Evolutionary conservation across 2,797 vertebrate genomes (phyloP).

Genomic region (Channa striata): DNA sequence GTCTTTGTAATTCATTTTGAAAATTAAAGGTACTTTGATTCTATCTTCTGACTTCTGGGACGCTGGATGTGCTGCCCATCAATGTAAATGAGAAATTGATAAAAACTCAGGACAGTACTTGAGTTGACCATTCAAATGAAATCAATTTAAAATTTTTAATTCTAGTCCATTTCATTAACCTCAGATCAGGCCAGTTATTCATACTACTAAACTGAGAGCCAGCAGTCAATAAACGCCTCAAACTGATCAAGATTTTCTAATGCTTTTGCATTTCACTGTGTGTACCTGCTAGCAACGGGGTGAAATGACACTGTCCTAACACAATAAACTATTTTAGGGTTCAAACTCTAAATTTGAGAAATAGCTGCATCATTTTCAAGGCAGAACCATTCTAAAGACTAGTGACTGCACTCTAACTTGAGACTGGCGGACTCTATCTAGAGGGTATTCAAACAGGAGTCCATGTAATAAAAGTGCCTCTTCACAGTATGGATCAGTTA

Average conservation of each 20-base stretch:
- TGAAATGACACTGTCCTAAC: conserved; percentile 5
- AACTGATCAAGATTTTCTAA: neutral
- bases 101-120: neutral
- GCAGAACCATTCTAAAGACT: neutral
- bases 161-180: neutral
- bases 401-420: neutral
- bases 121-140: neutral
- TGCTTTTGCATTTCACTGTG: neutral
- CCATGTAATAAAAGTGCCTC: neutral
- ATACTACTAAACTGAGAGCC: neutral
- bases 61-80: conserved; percentile 17
- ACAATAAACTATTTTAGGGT: neutral
- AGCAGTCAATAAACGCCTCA: neutral
- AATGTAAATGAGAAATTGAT: conserved; percentile 27
- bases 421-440: neutral
- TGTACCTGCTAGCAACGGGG: conserved; percentile 3
- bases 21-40: conserved; percentile 53
- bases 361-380: neutral
- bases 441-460: neutral
- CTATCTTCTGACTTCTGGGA: conserved; percentile 12
- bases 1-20: conserved; percentile 64
- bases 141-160: neutral
- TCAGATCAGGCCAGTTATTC: conserved; percentile 1
- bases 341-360: neutral
- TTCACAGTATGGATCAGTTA: neutral